Evolutionary conservation across 2,797 vertebrate genomes (phyloP), one percentile per base, ranked within the genome.

Genomic region (Melanotaenia trifasciata): DNA sequence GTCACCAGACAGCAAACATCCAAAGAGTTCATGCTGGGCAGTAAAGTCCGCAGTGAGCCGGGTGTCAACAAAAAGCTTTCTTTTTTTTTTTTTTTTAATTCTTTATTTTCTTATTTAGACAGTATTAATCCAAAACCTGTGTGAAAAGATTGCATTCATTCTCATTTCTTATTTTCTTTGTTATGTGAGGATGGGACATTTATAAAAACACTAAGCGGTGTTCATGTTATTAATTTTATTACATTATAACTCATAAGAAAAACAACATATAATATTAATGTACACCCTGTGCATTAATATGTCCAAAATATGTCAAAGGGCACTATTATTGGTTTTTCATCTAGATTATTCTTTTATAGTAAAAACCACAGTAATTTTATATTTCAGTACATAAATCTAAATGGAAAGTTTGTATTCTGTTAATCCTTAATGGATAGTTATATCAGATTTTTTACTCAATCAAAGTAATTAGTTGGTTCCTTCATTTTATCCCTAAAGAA

Each of bases 1-100:
- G 74, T 78, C 70, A 72, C 62, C n/a, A 70, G 51, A 79, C 69
- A 66, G 59, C n/a, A 76, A 77, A 79, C 40, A 76, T 75, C 64
- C 40, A 36, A 56, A 50, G 47, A 70, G 61, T 79, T 72, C 51
- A 64, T 84, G 67, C 62, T 74, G 53, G 26, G 64, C 70, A 74
- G n/a, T 79, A 87, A 80, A 79, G 76, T 73, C 58, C 1, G 0
- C 51, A 47, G 64, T 65, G 68, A 60, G 71, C 78, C 28, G 0
- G 28, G 28, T 30, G 28, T 87, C 83, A 69, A 58, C 78, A 71
- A 74, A 77, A 74, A 78, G 43, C 59, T 73, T 67, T 22, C 30
- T 16, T 57, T 22, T 66, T 56, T 86, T 59, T 62, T 20, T 74
- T 53, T 86, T 59, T 62, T 20, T 72, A 26, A 43, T 43, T 43